phyloP scores from a whole-genome alignment of 2,113 vertebrate species.

The Lipophrys pholis region DNA sequence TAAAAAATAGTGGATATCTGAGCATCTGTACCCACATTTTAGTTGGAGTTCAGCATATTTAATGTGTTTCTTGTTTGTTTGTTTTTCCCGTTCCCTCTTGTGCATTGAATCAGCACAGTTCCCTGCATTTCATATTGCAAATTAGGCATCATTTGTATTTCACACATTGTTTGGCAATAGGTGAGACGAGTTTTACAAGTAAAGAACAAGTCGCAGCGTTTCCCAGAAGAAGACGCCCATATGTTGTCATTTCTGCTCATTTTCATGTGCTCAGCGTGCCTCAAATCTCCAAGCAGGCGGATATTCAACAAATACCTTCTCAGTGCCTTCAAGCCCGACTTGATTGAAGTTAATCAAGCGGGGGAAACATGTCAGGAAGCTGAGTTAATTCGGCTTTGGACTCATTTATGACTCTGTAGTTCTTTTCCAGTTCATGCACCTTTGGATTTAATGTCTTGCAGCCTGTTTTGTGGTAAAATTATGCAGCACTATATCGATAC shows the following conservation, averaged over 20 bases:
- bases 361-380: background rate
- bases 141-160: background rate
- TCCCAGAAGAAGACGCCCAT: too few species aligned
- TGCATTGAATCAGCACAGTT: background rate
- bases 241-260: background rate
- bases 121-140: too few species aligned
- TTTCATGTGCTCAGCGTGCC: background rate
- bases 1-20: too few species aligned
- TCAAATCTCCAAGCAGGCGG: background rate
- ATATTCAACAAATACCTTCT: background rate
- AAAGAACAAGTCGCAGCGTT: background rate
- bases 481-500: slow-evolving; percentile 34
- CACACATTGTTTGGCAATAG: background rate
- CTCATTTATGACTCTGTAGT: background rate
- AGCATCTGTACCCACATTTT: too few species aligned
- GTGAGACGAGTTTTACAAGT: background rate
- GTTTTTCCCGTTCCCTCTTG: too few species aligned
- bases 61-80: background rate
- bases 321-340: background rate
- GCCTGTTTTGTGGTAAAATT: slow-evolving; percentile 30
- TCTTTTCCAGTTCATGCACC: background rate
- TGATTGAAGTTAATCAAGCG: background rate
- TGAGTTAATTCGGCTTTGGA: background rate
- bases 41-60: background rate
- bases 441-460: slow-evolving; percentile 2